A percentile compares a stretch with the other conserved stretches of the same genome.
phyloP scores from a whole-genome alignment of 2,888 invertebrate species.

The Hypselothyrea guttata region DNA sequence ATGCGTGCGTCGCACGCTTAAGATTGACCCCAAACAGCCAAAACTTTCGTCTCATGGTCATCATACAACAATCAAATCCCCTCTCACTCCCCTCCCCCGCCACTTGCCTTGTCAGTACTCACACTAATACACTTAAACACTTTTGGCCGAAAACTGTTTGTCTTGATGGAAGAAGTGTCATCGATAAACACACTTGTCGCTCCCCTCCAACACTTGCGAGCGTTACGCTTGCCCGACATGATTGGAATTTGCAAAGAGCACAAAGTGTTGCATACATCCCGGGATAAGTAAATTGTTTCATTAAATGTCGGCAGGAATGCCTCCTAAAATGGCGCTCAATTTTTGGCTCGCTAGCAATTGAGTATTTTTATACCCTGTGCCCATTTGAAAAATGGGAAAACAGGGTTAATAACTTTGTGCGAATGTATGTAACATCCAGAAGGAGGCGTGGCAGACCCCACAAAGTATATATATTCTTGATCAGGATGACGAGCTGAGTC shows the following conservation, averaged over 20 bases:
- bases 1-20: slow-evolving; percentile 40
- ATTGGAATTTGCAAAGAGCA: slow-evolving; percentile 44
- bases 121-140: slow-evolving; percentile 61
- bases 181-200: slow-evolving; percentile 10
- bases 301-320: too few relatives aligned
- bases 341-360: too few relatives aligned
- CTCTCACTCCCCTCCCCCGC: neutral
- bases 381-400: too few relatives aligned
- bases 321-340: too few relatives aligned
- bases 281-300: too few relatives aligned
- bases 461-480: too few relatives aligned
- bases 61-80: neutral
- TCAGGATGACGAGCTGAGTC: too few relatives aligned
- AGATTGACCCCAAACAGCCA: slow-evolving; percentile 27
- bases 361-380: too few relatives aligned
- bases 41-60: slow-evolving; percentile 38
- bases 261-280: slow-evolving; percentile 27
- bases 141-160: slow-evolving; percentile 36
- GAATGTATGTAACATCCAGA: too few relatives aligned
- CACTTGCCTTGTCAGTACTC: neutral
- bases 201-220: neutral
- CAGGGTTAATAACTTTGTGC: too few relatives aligned
- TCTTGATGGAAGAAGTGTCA: slow-evolving; percentile 22
- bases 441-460: too few relatives aligned
- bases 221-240: slow-evolving; percentile 29